A percentile compares a stretch with the other conserved stretches of the same genome.
Conservation (phyloP, 2,113 vertebrate species). For the Pelobates fuscus region DNA sequence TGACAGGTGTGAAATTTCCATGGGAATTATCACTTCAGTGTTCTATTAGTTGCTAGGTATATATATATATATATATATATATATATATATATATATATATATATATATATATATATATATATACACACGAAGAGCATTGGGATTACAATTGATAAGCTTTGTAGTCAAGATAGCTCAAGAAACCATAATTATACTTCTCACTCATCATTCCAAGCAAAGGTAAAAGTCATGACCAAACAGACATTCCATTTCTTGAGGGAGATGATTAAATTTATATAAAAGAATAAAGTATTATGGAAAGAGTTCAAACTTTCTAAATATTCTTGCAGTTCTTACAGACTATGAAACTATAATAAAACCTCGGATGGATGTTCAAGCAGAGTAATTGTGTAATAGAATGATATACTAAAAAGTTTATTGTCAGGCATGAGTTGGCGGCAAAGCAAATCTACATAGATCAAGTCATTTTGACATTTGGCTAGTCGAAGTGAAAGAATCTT, state of each 20-base stretch:
- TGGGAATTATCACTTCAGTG: background rate
- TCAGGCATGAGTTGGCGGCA: background rate
- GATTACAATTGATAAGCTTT: background rate
- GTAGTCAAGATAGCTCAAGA: background rate
- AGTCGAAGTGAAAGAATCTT: too few species aligned
- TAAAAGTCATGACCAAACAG: background rate
- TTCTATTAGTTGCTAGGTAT: background rate
- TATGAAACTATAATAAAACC: background rate
- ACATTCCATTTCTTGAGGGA: background rate
- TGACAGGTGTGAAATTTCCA: background rate
- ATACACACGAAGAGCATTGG: background rate
- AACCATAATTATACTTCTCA: background rate
- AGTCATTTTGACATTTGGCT: too few species aligned
- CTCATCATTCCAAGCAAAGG: background rate
- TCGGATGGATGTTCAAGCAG: background rate
- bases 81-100: too few species aligned
- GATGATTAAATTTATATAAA: conserved; percentile 3
- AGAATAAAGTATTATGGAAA: background rate
- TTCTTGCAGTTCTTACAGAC: background rate
- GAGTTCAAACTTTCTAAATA: background rate
- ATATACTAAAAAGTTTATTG: background rate
- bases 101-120: too few species aligned
- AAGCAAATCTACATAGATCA: background rate
- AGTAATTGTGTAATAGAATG: background rate
- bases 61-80: too few species aligned